Percentiles rank a stretch among this genome's conserved stretches.
Evolutionary conservation across 2,113 vertebrate genomes (phyloP).

Genomic region (Sylvia atricapilla): DNA sequence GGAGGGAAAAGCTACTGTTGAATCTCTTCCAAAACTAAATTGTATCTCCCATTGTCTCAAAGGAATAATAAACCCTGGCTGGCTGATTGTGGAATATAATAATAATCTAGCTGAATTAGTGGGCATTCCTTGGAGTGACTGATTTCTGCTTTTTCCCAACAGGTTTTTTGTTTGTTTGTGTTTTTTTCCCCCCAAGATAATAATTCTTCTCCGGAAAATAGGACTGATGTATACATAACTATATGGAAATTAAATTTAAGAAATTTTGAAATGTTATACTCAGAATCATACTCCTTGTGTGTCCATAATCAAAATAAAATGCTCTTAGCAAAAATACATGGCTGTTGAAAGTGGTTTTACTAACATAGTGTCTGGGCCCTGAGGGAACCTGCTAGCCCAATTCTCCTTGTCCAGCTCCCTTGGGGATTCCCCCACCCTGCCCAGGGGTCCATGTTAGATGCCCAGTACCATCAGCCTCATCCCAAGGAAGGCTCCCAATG

Average conservation of each 20-base stretch:
- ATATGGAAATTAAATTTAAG: background rate
- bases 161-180: background rate
- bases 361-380: too few species aligned
- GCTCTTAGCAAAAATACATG: background rate
- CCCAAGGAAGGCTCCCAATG: background rate
- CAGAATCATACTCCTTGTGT: background rate
- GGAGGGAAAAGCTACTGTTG: background rate
- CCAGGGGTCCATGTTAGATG: background rate
- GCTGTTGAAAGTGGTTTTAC: background rate
- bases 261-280: background rate
- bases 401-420: background rate
- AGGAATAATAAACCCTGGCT: slow-evolving; percentile 52
- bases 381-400: background rate
- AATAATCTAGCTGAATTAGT: slow-evolving; percentile 45
- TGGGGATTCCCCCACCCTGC: background rate
- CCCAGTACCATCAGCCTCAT: background rate
- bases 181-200: background rate
- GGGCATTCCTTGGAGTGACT: slow-evolving; percentile 31
- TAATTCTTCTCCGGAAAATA: background rate
- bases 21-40: slow-evolving; percentile 48
- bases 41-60: slow-evolving; percentile 46
- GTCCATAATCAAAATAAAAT: background rate
- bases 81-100: slow-evolving; percentile 28
- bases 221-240: background rate
- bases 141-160: slow-evolving; percentile 21